phyloP scores from a whole-genome alignment of 2,888 invertebrate genomes.

The Hypolimnas misippus region DNA sequence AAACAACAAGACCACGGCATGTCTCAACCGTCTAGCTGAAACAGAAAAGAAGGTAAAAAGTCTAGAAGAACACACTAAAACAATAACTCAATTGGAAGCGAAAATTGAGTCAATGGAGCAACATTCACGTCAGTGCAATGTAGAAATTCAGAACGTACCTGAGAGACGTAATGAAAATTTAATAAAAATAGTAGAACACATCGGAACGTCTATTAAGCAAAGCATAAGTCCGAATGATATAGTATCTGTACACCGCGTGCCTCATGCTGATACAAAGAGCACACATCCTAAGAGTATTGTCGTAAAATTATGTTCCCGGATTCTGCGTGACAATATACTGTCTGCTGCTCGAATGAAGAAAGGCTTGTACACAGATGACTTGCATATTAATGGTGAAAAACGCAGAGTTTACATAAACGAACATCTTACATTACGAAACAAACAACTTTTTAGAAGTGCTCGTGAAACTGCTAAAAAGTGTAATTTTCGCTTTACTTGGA shows the following conservation, averaged over 20 bases:
- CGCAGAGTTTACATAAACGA: slow-evolving; percentile 26
- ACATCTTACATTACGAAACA: slow-evolving; percentile 35
- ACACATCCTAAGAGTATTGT: slow-evolving; percentile 24
- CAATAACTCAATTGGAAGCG: slow-evolving; percentile 8
- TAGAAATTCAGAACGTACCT: slow-evolving; percentile 38
- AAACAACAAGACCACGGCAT: too few species aligned
- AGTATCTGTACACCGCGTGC: slow-evolving; percentile 25
- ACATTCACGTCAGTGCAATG: slow-evolving; percentile 29
- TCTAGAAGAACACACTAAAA: slow-evolving; percentile 6
- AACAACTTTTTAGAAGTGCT: slow-evolving; percentile 31
- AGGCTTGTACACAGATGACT: slow-evolving; percentile 16
- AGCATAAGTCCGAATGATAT: slow-evolving; percentile 12
- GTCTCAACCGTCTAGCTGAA: too few species aligned
- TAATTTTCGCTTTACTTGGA: slow-evolving; percentile 13
- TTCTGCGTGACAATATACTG: slow-evolving; percentile 32
- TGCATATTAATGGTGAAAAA: slow-evolving; percentile 13
- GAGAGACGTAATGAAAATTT: slow-evolving; percentile 28
- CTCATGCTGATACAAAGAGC: slow-evolving; percentile 15
- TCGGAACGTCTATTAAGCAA: slow-evolving; percentile 16
- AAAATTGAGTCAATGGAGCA: slow-evolving; percentile 35
- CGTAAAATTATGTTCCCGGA: slow-evolving; percentile 22
- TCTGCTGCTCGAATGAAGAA: slow-evolving; percentile 26
- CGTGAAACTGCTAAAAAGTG: slow-evolving; percentile 10
- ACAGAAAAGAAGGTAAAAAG: too few species aligned
- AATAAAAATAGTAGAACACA: slow-evolving; percentile 9